Base-by-base conservation (phyloP, 2,113 vertebrate genomes). In the Hippopotamus amphibius region DNA sequence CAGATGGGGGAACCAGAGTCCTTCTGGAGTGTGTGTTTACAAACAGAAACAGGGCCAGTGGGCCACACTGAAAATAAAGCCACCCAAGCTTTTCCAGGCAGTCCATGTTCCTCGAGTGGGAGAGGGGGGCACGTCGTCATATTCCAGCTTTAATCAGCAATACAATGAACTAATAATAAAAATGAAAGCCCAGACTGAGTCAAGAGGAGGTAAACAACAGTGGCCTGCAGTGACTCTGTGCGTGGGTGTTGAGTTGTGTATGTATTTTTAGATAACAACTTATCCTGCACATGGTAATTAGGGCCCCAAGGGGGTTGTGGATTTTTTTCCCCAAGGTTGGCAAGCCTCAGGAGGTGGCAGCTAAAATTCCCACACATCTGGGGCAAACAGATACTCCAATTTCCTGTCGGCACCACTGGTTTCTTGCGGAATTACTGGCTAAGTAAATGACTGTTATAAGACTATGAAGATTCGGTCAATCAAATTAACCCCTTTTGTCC, bases 401-500 rank as follows among this genome's bases (percentile, higher is more conserved):
- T 98, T 99, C 98, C 98, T 98, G 97, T 98, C 94, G 98, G 98
- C 94, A 89, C 98, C 98, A 95, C 98, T 96, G 98, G 90, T 97
- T 99, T 98, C 98, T 98, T 96, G 98, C 74, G 90, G 98, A 98
- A 98, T 98, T 97, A 98, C 98, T 98, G 98, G 98, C 98, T 99
- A 98, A 99, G 98, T 99, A 98, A 99, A 99, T 99, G 98, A 99
- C 98, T 99, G 98, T 98, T 98, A 96, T 98, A 98, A 98, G 98
- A 98, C 98, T 97, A 98, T 97, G 98, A 98, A 98, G 98, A 98
- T 98, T 98, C 98, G 98, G 98, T 99, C 98, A 98, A 99, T 99
- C 98, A 99, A 99, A 99, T 99, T 99, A 99, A 99, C 99, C 98
- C 98, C 98, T 98, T 99, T 99, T 99, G 98, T 99, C 96, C 97